Percentiles rank a stretch among this genome's conserved stretches.
Conservation (phyloP, 2,797 vertebrate species). For the Melanogrammus aeglefinus region DNA sequence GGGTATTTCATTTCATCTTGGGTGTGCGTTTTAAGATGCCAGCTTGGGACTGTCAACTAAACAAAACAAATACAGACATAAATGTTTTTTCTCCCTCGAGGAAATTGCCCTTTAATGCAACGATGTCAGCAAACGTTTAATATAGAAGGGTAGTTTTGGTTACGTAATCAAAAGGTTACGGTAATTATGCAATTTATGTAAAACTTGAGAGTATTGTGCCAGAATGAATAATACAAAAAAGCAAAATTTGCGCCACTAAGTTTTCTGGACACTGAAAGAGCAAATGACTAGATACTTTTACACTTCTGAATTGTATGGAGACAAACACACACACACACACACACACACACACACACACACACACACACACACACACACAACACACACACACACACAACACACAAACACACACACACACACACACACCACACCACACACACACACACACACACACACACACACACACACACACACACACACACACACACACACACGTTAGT, state of each 20-base stretch:
- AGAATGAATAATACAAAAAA: not conserved
- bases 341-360: not conserved
- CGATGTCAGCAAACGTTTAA: not conserved
- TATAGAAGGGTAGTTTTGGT: not conserved
- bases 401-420: not conserved
- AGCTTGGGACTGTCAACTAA: conserved; percentile 15
- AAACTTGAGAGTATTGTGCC: not conserved
- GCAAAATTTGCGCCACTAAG: not conserved
- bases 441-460: not conserved
- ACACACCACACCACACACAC: not conserved
- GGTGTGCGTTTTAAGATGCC: conserved; percentile 13
- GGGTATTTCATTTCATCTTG: conserved; percentile 24
- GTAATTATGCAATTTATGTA: not conserved
- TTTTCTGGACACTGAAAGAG: too few relatives aligned
- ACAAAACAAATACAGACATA: conserved; percentile 21
- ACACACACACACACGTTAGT: not conserved
- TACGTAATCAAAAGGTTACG: not conserved
- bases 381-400: not conserved
- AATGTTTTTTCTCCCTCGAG: conserved; percentile 13
- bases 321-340: not conserved
- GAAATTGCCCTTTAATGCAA: not conserved
- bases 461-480: not conserved
- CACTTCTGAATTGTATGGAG: not conserved
- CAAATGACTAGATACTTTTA: not conserved
- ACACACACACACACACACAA: not conserved